phyloP scores from a whole-genome alignment of 2,888 invertebrate genomes.

The Orthosia cruda region DNA sequence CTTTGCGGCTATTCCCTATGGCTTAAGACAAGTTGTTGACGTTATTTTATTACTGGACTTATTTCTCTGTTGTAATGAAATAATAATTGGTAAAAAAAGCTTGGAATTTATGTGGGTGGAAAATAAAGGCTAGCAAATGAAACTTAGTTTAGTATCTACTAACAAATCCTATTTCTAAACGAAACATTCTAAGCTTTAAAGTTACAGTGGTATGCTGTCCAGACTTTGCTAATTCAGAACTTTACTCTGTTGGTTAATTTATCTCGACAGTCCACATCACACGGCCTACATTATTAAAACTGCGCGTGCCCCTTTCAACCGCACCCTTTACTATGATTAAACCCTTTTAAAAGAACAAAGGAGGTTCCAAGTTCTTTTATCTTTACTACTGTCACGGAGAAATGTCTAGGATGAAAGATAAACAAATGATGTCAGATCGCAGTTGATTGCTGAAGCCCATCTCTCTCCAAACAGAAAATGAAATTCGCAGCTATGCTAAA shows the following conservation, averaged over 20 bases:
- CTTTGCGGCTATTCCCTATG: slow-evolving; percentile 58
- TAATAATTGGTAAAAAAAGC: slow-evolving; percentile 38
- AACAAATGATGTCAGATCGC: slow-evolving; percentile 64
- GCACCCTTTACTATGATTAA: slow-evolving; percentile 61
- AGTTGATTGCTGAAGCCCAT: slow-evolving; percentile 47
- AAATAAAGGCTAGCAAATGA: neutral
- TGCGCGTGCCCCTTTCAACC: slow-evolving; percentile 47
- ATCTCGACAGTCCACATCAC: slow-evolving; percentile 39
- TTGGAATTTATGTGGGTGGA: neutral
- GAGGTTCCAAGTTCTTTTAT: slow-evolving; percentile 60
- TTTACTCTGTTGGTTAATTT: slow-evolving; percentile 18
- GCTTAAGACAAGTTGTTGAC: slow-evolving; percentile 65
- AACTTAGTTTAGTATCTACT: neutral
- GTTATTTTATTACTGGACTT: slow-evolving; percentile 61
- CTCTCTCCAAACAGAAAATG: slow-evolving; percentile 40
- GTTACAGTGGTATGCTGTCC: neutral
- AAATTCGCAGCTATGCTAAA: slow-evolving; percentile 26
- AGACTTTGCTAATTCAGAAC: slow-evolving; percentile 15
- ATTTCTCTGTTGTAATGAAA: slow-evolving; percentile 39
- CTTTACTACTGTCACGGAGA: slow-evolving; percentile 58
- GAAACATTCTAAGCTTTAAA: neutral
- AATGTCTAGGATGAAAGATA: slow-evolving; percentile 63
- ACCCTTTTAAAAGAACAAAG: slow-evolving; percentile 68
- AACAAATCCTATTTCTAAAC: neutral
- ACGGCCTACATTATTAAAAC: slow-evolving; percentile 47